Evolutionary conservation across 2,888 invertebrate genomes (phyloP), one percentile per base, ranked within the genome.

Genomic region (Nomada ferruginata): DNA sequence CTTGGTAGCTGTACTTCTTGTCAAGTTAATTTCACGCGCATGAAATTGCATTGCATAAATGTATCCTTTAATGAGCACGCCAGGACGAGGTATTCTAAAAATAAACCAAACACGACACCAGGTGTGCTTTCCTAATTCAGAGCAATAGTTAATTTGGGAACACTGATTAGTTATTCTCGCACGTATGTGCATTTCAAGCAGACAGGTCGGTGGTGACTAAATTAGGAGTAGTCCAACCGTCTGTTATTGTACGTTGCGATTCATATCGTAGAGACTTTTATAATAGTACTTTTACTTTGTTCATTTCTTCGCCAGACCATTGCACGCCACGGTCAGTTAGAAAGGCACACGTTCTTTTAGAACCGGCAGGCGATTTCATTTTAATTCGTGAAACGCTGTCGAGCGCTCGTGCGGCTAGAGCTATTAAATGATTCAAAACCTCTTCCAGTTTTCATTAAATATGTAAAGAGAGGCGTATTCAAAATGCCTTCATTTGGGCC

Each of bases 321-420:
- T 72, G 63, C 68, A 55, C n/a, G 29, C 29, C 18, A 59, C 52
- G 50, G 47, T 23, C 53, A 68, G 29, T 71, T 70, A 47, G 64
- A 76, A 70, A 76, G 76, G 42, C 47, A 66, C 66, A 61, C 66
- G 76, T 71, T 64, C 20, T 53, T 36, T 76, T 69, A 55, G 61
- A 66, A 71, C 36, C 59, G 64, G 69, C 42, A 42, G 36, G 26
- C 42, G 15, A 57, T 59, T 18, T 15, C 20, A 26, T 50, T 57
- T 61, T 68, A 57, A 69, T 75, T 79, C 29, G 50, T 23, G 36
- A 66, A 72, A 60, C 42, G 44, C 20, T 53, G 53, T 11, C 29
- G 15, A 44, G 53, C n/a, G 20, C 47, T 69, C 57, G 26, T 61
- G 44, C 11, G 20, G 52, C 11, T 29, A 26, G 15, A 44, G 13